Base-by-base conservation (phyloP, 2,888 invertebrate genomes). In the Lissocephala sabroskyi region DNA sequence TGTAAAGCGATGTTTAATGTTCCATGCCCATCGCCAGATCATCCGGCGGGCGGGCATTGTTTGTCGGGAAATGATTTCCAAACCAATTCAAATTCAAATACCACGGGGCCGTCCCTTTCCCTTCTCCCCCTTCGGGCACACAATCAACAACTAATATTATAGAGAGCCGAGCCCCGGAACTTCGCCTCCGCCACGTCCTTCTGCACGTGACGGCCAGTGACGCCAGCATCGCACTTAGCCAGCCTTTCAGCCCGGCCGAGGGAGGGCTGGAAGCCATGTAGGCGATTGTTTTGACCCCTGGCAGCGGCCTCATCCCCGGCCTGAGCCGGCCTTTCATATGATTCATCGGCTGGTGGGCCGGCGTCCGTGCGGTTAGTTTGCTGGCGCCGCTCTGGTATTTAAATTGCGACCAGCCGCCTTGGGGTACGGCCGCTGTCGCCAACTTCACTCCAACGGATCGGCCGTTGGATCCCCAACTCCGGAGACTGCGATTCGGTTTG, bases 331-430 rank as follows among this genome's bases (percentile, higher is more conserved):
- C 56, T 46, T 48, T 52, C 53, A 64, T 70, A 64, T 70, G 70
- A 70, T 66, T 74, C 74, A 74, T 74, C 73, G 52, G 40, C 45
- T 41, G 30, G n/a, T n/a, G n/a, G n/a, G n/a, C n/a, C 49, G 41
- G 47, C 42, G 48, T 23, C 43, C 41, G 37, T 65, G 68, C 53
- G 68, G 66, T 68, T 61, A 58, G 65, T 68, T 68, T 49, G 62
- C 65, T 80, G 80, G 79, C 79, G 80, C 80, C 80, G 68, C 66
- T 66, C 59, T 63, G 67, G 56, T 65, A 61, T 76, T 76, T 61
- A 62, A 73, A 65, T 68, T 65, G 66, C 68, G 62, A 62, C 56
- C 62, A 59, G 54, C 54, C 63, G 62, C 57, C 65, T 52, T 57
- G 41, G 32, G 14, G 36, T 42, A 28, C 32, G 49, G 42, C 50